Evolutionary conservation across 2,888 invertebrate genomes (phyloP), one percentile per base, ranked within the genome.

Genomic region (Ceraclea dissimilis): DNA sequence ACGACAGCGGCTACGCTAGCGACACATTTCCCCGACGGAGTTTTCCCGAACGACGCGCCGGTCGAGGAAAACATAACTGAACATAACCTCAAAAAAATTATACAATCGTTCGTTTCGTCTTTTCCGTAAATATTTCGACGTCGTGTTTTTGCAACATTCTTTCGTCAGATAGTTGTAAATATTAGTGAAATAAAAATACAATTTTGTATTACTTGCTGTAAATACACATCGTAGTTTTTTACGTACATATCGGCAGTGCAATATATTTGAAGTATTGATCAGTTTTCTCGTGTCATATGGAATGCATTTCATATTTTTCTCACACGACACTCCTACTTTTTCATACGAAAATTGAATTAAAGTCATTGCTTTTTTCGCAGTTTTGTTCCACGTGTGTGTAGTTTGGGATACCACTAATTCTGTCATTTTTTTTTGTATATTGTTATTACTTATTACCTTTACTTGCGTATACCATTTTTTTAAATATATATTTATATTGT

Each of bases 21-120:
- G 54, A 44, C 51, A 39, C 46, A 44, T 48, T 44, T 44, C 46
- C 20, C 22, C 17, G 34, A 51, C 56, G 56, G 59, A 49, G 50
- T 54, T 59, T 59, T 51, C 59, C 13, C 51, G 22, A 56, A 56
- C 54, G 49, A 19, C 18, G 34, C 16, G 50, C 39, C 39, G 39
- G 39, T 39, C 13, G 39, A n/a, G 52, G 46, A 56, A 55, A 59
- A 59, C 59, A 51, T 59, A 59, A 59, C 59, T 56, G 52, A 59
- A 59, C 59, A 51, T 59, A 59, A 59, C 59, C 59, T 56, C 31
- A 26, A 33, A 10, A 16, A n/a, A 13, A 48, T 39, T 39, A 4
- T 16, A 16, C 16, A 16, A 8, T 39, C 13, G 13, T 13, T 8
- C 13, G 4, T 26, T 26, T 26, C 10, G 26, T 26, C 4, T 26